A percentile compares a stretch with the other conserved stretches of the same genome.
Evolutionary conservation across 2,888 invertebrate genomes (phyloP).

Genomic region (Uloborus plumipes): DNA sequence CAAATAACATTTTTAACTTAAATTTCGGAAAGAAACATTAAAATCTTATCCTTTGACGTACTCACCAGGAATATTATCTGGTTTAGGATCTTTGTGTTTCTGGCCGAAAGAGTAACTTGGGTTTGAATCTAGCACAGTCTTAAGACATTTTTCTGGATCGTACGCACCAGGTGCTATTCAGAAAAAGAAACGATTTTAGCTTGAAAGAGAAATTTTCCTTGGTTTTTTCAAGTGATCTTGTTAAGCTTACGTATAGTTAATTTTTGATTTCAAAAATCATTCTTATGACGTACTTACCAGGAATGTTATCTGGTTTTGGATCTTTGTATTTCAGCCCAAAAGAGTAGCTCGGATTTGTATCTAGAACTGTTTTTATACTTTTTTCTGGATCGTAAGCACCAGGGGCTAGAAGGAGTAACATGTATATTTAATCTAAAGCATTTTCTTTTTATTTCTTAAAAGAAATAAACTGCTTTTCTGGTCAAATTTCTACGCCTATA

Average conservation of each 20-base stretch:
- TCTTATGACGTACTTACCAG: slow-evolving; percentile 9
- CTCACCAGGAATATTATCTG: slow-evolving; percentile 64
- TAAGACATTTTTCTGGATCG: slow-evolving; percentile 79
- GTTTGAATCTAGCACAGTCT: slow-evolving; percentile 75
- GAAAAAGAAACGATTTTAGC: neutral
- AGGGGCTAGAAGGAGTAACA: slow-evolving; percentile 77
- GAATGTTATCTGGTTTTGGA: slow-evolving; percentile 65
- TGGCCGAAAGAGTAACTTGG: slow-evolving; percentile 81
- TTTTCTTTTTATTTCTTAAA: no score
- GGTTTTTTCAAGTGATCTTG: no score
- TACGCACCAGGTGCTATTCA: slow-evolving; percentile 88
- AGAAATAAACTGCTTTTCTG: no score
- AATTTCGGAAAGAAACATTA: no score
- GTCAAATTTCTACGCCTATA: no score
- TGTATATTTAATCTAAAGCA: no score
- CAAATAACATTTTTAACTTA: no score
- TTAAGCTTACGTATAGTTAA: no score
- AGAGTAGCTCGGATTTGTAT: slow-evolving; percentile 79
- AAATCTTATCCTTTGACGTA: slow-evolving; percentile 64
- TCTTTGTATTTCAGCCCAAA: slow-evolving; percentile 77
- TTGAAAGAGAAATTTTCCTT: no score
- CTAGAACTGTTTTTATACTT: slow-evolving; percentile 75
- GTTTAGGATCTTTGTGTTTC: slow-evolving; percentile 72
- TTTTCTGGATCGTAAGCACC: slow-evolving; percentile 87
- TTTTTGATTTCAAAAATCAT: no score